Evolutionary conservation across 2,888 invertebrate genomes (phyloP), one percentile per base, ranked within the genome.

Genomic region (Dione juno): DNA sequence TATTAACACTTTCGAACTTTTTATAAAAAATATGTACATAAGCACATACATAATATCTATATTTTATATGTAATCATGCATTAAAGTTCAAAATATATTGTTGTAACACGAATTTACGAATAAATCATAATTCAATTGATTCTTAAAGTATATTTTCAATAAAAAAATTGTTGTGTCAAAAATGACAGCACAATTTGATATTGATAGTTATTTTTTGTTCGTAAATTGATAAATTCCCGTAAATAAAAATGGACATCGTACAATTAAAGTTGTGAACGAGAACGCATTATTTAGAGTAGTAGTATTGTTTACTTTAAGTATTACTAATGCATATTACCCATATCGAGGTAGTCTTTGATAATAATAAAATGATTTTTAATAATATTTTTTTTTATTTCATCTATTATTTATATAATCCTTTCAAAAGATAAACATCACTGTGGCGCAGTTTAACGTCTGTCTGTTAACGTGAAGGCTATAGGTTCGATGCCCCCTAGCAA

Each of bases 321-420:
- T 80, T 81, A 83, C 77, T 82, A 81, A 82, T 78, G 71, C 76
- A 74, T 79, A 78, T 77, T 78, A 74, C 79, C 77, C 74, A 77
- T 80, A 78, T 81, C 77, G 77, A 76, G 75, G 79, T 83, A 82
- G 78, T 76, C 75, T 82, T 81, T 82, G 76, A 79, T 81, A 80
- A 82, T 80, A 80, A 82, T 83, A 82, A 84, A 83, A 81, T 74
- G 74, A 79, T 78, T 80, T 82, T 82, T 81, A 75, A 77, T 78
- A 77, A 69, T 43, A 14, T 43, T 41, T 75, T 71, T 80, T 74
- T 73, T 77, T 76, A 75, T 50, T 50, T 19, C 1, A 19, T 6
- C 3, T 1, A 19, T 50, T 40, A 40, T 40, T 28, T 28, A 28
- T 28, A 28, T 28, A 3, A 3, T 28, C 28, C 28, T 28, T 28